These are phyloP conservation scores for Amphiprion clarkii DNA, from an alignment of 2,797 vertebrate species.

Conservation along the genomic window DNA sequence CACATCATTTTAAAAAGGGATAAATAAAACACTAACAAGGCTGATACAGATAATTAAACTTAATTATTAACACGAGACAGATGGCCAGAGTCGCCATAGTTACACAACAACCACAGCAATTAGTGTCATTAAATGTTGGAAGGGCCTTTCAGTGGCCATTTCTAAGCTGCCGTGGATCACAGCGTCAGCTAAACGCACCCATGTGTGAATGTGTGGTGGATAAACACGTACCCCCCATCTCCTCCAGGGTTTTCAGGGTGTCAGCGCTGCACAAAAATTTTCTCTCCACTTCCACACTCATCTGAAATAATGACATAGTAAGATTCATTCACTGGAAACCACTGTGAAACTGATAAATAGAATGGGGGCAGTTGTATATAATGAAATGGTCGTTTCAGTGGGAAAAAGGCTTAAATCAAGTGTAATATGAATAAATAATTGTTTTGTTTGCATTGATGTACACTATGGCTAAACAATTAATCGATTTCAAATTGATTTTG, in stretches of 20 bases:
- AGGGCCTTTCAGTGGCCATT: conserved; percentile 35
- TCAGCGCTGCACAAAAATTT: conserved; percentile 83
- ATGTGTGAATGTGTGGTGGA: conserved; percentile 14
- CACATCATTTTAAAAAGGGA: background rate
- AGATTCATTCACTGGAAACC: conserved; percentile 12
- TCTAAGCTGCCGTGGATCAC: conserved; percentile 22
- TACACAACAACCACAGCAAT: conserved; percentile 38
- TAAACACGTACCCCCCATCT: conserved; percentile 79
- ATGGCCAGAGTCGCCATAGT: conserved; percentile 34
- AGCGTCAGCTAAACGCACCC: conserved; percentile 32
- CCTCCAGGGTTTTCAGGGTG: conserved; percentile 76
- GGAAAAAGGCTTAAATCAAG: background rate
- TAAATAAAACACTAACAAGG: conserved; percentile 15
- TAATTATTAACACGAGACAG: conserved; percentile 40
- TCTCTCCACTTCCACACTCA: conserved; percentile 88
- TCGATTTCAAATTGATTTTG: too few species aligned
- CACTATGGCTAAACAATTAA: too few species aligned
- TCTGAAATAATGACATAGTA: conserved; percentile 66
- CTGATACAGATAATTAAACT: conserved; percentile 38
- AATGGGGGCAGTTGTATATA: background rate
- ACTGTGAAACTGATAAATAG: background rate
- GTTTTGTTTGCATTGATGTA: too few species aligned
- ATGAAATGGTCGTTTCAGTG: background rate
- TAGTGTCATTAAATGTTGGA: conserved; percentile 29
- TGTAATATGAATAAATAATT: background rate